Base-by-base conservation (phyloP, 2,797 vertebrate species). In the Mustela erminea region DNA sequence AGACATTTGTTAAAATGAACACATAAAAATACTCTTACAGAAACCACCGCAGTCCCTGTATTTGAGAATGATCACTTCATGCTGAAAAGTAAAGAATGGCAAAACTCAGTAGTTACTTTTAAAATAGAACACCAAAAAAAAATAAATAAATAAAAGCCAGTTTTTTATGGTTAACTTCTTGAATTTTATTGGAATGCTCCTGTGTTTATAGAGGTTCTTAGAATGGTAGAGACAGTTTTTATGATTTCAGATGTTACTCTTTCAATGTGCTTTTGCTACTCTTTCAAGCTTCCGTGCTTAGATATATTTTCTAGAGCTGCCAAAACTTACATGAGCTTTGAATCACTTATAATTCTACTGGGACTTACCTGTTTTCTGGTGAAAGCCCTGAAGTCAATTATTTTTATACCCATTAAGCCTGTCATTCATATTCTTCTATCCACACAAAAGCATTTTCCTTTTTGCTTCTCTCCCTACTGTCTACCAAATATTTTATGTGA, bases 391-490 rank as follows among this genome's bases (percentile, higher is more conserved):
- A 38, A 64, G 35, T 68, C 38, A 64, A n/a, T 64, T 62, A 75
- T 41, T 80, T 86, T 83, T 81, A 88, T 18, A 58, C 35, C 78
- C 72, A 94, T 78, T 35, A 4, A 70, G 5, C 77, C 54, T 62
- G 43, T 85, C 38, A 32, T 32, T 84, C 35, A 41, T 62, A 32
- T 8, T 87, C 60, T 77, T 89, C 13, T 86, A 6, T 84, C 29
- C 20, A 54, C 49, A 94, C 35, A 8, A 52, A 97, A 83, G 38
- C 84, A 74, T 92, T 95, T 81, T 94, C 43, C 60, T 75, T 93
- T 18, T 94, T 85, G 52, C 14, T 68, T 86, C 66, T 87, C 84
- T 74, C 52, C 75, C 52, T 52, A 32, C 35, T 89, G 94, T 84
- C 87, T 17, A 82, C 2, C 32, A 29, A 6, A 32, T 29, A 70